Conservation (phyloP, 2,113 vertebrate genomes). For the Toxotes chatareus region DNA sequence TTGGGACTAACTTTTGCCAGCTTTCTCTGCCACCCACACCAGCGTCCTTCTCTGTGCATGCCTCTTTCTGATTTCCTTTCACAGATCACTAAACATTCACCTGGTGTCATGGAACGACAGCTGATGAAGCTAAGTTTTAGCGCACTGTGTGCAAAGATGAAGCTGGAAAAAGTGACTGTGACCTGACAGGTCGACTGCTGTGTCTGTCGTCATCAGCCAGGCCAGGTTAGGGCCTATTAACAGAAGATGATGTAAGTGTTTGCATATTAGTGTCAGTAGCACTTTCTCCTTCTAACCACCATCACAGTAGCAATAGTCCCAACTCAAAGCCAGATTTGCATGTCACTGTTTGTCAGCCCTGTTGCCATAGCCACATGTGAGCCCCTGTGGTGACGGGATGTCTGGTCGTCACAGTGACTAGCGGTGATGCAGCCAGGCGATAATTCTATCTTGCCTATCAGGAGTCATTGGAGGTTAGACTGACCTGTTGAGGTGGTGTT, state of each 20-base stretch:
- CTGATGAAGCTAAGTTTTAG: conserved; percentile 7
- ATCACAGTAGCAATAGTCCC: conserved; percentile 33
- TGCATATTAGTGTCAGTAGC: conserved; percentile 67
- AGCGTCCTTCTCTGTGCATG: not conserved
- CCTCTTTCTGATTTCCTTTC: conserved; percentile 18
- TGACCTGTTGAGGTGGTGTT: conserved; percentile 3
- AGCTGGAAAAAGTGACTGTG: conserved; percentile 73
- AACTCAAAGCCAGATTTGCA: conserved; percentile 52
- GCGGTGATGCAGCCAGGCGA: conserved; percentile 34
- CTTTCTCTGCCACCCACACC: not conserved
- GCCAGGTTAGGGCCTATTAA: conserved; percentile 67
- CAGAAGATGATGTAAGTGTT: conserved; percentile 69
- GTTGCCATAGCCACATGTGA: conserved; percentile 62
- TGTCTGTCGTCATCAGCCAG: conserved; percentile 60
- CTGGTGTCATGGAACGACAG: not conserved
- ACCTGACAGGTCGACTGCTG: conserved; percentile 54
- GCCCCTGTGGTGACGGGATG: conserved; percentile 36
- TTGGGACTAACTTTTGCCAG: conserved; percentile 35
- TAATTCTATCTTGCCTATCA: conserved; percentile 62
- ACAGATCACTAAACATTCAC: conserved; percentile 14
- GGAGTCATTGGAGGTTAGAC: not conserved
- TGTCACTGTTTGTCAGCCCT: conserved; percentile 65
- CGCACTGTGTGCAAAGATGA: conserved; percentile 21
- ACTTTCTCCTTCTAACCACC: conserved; percentile 58
- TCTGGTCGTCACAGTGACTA: conserved; percentile 60